These are phyloP conservation scores for Lucinisca nassula DNA, from an alignment of 2,888 invertebrate genomes.

Conservation along the genomic window DNA sequence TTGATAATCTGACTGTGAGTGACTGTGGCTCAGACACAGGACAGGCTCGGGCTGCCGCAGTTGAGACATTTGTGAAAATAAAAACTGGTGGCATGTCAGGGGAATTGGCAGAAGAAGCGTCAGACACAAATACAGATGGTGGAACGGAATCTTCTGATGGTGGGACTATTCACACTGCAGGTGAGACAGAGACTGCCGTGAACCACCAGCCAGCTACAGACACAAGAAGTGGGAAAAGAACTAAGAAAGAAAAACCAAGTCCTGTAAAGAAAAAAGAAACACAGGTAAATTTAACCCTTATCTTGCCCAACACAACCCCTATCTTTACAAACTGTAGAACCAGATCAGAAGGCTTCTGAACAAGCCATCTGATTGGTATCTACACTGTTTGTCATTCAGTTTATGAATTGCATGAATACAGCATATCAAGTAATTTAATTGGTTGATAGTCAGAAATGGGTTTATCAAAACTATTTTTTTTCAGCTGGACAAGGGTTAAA, in stretches of 20 bases:
- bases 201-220: constrained; percentile 28
- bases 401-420: too few relatives aligned
- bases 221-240: constrained; percentile 37
- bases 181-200: background rate
- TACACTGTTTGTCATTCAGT: too few relatives aligned
- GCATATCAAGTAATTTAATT: too few relatives aligned
- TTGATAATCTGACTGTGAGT: background rate
- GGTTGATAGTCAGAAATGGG: too few relatives aligned
- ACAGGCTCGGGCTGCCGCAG: background rate
- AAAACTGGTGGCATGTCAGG: background rate
- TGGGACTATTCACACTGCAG: background rate
- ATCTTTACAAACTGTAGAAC: too few relatives aligned
- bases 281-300: constrained; percentile 41
- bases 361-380: too few relatives aligned
- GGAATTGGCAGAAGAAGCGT: background rate
- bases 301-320: too few relatives aligned
- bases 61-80: constrained; percentile 1
- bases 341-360: too few relatives aligned
- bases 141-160: background rate
- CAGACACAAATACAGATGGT: constrained; percentile 16
- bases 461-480: too few relatives aligned
- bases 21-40: background rate
- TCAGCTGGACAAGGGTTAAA: too few relatives aligned
- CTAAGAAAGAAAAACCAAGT: constrained; percentile 63
- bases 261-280: constrained; percentile 67